Evolutionary conservation across 2,797 vertebrate genomes (phyloP), one percentile per base, ranked within the genome.

Genomic region (Syndactyla subalaris): DNA sequence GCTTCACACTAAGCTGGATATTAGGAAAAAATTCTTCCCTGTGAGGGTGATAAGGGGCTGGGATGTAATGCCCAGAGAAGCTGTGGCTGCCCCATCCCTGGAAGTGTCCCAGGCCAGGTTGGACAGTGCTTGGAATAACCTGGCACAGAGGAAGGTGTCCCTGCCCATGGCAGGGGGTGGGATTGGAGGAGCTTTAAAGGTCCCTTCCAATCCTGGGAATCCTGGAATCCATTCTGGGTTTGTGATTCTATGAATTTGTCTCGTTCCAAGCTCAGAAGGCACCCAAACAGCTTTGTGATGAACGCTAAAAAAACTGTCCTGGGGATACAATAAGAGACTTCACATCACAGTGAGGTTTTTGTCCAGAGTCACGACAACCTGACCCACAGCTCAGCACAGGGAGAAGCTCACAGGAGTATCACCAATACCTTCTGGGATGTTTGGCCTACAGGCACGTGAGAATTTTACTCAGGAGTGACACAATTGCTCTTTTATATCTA

Each of bases 361-460:
- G 17, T 32, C 46, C 55, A 10, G 38, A 55, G 49, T n/a, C 36
- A 43, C 22, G 17, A 17, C n/a, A 32, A 11, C 3, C 29, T 54
- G 36, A 66, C 39, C 3, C 14, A 4, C 10, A 43, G 32, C 52
- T 23, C 38, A 83, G 78, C 43, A 10, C 13, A 55, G 38, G 32
- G 46, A 43, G 65, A 30, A 66, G 43, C 43, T 80, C 67, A 29
- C 1, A 4, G 57, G n/a, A 43, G 52, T 5, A 13, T 19, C 36
- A 21, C 9, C 58, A 20, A 10, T 3, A 32, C 48, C 32, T 61
- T 15, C 34, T 72, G 1, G 5, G 20, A 32, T 29, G 29, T 29
- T 76, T 38, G 32, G 30, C 45, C 13, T 30, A 8, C 0, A 0
- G 15, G 27, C 66, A 38, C 22, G 30, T 0, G 4, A 41, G 54